phyloP scores from a whole-genome alignment of 2,888 invertebrate genomes.

The Agrochola circellaris region DNA sequence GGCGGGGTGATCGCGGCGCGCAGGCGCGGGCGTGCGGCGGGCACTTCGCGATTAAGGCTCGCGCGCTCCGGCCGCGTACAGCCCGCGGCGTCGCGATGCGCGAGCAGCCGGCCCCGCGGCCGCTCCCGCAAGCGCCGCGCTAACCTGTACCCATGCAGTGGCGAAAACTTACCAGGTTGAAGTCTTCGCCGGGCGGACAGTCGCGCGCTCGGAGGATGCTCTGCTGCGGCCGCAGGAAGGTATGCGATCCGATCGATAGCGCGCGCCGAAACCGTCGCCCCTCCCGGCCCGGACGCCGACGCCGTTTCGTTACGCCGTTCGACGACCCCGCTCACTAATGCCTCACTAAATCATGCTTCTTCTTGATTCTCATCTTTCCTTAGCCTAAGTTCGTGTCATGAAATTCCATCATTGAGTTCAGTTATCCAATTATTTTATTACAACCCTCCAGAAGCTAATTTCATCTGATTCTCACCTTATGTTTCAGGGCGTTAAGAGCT shows the following conservation, averaged over 20 bases:
- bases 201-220: constrained; percentile 96
- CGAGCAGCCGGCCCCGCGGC: constrained; percentile 88
- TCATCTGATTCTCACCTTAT: constrained; percentile 14
- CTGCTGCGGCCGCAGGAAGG: constrained; percentile 98
- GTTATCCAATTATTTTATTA: constrained; percentile 43
- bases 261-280: constrained; percentile 89
- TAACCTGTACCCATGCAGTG: constrained; percentile 95
- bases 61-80: constrained; percentile 88
- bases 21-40: constrained; percentile 83
- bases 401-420: constrained; percentile 49
- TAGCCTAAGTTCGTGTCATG: constrained; percentile 36
- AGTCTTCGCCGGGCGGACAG: constrained; percentile 92
- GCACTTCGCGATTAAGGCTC: constrained; percentile 89
- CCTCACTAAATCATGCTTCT: constrained; percentile 80
- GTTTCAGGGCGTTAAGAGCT: constrained; percentile 38
- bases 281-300: constrained; percentile 89
- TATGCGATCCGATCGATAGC: constrained; percentile 91
- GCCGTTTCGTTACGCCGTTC: constrained; percentile 79
- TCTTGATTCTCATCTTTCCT: constrained; percentile 67
- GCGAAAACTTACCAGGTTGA: constrained; percentile 95
- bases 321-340: constrained; percentile 87
- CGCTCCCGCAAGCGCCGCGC: constrained; percentile 90
- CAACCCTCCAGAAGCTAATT: background rate
- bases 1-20: constrained; percentile 77
- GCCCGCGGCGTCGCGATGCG: constrained; percentile 87